These are phyloP conservation scores for Drosophila subpulchrella DNA, from an alignment of 1,140 invertebrate species.

Conservation along the genomic window DNA sequence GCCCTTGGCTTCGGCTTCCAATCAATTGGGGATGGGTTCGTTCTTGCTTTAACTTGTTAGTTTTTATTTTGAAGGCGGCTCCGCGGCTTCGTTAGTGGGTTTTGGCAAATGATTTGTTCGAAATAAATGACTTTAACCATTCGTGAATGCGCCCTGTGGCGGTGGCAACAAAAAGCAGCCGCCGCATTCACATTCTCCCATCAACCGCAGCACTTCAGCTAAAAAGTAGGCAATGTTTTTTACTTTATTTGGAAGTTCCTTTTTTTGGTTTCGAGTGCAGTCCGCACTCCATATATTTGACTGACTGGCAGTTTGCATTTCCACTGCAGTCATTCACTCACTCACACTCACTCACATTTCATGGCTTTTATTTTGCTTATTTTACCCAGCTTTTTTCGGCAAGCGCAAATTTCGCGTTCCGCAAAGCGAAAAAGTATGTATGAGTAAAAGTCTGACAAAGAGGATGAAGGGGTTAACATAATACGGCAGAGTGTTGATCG, in stretches of 20 bases:
- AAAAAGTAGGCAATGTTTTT: constrained; percentile 72
- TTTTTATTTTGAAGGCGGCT: constrained; percentile 47
- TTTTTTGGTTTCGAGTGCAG: constrained; percentile 20
- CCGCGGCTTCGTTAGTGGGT: constrained; percentile 37
- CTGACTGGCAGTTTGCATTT: constrained; percentile 73
- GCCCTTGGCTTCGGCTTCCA: constrained; percentile 38
- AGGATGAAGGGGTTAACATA: constrained; percentile 22
- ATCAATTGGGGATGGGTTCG: constrained; percentile 34
- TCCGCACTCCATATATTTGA: constrained; percentile 34
- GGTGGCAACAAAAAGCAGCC: constrained; percentile 41
- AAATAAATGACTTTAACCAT: constrained; percentile 81
- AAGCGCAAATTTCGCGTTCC: constrained; percentile 61
- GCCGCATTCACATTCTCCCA: constrained; percentile 46
- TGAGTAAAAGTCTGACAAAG: constrained; percentile 26
- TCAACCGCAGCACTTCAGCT: constrained; percentile 65
- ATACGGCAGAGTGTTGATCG: neutral
- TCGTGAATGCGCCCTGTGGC: constrained; percentile 42
- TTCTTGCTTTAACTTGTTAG: constrained; percentile 64
- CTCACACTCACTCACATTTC: constrained; percentile 65
- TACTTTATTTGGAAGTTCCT: constrained; percentile 22
- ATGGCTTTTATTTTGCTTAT: constrained; percentile 33
- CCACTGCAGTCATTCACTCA: constrained; percentile 79
- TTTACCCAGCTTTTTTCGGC: constrained; percentile 34
- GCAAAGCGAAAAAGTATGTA: constrained; percentile 62
- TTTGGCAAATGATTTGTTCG: constrained; percentile 74